A percentile compares a stretch with the other conserved stretches of the same genome.
These are phyloP conservation scores for Nibea coibor DNA, from an alignment of 2,113 vertebrate species.

Conservation along the genomic window DNA sequence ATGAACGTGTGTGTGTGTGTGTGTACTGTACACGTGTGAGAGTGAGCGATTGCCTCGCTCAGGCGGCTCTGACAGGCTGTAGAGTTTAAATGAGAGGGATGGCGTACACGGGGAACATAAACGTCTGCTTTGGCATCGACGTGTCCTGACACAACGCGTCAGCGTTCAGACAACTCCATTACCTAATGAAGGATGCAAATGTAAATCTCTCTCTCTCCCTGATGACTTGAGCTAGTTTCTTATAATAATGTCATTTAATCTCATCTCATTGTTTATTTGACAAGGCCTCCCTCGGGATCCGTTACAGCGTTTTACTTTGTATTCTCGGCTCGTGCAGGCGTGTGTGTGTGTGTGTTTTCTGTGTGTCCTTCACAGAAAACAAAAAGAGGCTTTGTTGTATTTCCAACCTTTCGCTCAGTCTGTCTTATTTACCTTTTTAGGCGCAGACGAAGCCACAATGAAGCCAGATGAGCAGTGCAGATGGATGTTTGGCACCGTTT, in stretches of 20 bases:
- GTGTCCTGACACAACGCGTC: conserved; percentile 51
- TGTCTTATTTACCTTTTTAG: conserved; percentile 19
- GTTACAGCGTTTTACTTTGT: conserved; percentile 47
- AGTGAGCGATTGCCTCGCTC: conserved; percentile 53
- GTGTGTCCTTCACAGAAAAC: conserved; percentile 17
- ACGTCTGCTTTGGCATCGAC: conserved; percentile 50
- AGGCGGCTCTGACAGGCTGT: conserved; percentile 61
- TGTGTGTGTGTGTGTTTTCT: conserved; percentile 1
- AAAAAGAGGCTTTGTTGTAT: conserved; percentile 18
- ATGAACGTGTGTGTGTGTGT: neutral
- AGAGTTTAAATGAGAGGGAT: conserved; percentile 66
- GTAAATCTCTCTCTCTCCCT: conserved; percentile 60
- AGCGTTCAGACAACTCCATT: conserved; percentile 60
- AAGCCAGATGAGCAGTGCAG: conserved; percentile 27
- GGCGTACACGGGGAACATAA: conserved; percentile 63
- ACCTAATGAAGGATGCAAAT: conserved; percentile 72
- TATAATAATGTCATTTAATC: conserved; percentile 77
- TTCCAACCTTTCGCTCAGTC: conserved; percentile 15
- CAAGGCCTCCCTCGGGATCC: conserved; percentile 64
- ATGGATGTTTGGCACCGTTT: conserved; percentile 26
- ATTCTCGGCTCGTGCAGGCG: conserved; percentile 21
- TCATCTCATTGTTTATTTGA: conserved; percentile 74
- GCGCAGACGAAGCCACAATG: neutral
- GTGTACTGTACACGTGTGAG: conserved; percentile 25
- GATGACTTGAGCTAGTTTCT: conserved; percentile 65